Percentiles rank a stretch among this genome's conserved stretches.
Conservation (phyloP, 2,113 vertebrate genomes). For the Sciurus niger region DNA sequence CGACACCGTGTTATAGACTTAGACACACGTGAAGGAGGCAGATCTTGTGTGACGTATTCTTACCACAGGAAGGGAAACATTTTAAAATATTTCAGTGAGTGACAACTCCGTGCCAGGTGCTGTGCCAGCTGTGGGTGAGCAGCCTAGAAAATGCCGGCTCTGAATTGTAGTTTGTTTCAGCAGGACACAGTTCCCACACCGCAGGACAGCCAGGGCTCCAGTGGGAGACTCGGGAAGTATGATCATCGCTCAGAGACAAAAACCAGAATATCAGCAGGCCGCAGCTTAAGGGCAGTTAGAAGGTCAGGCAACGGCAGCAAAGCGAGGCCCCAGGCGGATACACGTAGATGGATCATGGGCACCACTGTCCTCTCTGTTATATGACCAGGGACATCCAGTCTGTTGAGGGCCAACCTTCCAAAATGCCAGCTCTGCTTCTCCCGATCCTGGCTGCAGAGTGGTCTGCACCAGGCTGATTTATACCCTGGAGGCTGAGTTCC, state of each 20-base stretch:
- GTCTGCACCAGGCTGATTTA: background rate
- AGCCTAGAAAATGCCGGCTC: accelerated
- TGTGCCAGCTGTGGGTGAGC: accelerated
- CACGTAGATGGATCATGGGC: no score
- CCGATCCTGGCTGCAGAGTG: no score
- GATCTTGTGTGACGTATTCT: background rate
- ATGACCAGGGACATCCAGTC: no score
- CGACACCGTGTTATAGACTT: background rate
- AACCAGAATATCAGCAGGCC: background rate
- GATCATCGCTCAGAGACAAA: background rate
- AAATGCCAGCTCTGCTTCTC: background rate
- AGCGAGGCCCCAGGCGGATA: background rate
- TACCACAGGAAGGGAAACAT: no score
- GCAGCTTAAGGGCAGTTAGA: background rate
- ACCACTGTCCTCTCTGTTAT: no score
- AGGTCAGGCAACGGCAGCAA: background rate
- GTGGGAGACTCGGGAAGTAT: background rate
- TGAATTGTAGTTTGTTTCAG: background rate
- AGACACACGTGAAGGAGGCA: no score
- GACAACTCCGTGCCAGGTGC: no score
- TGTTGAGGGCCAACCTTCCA: no score
- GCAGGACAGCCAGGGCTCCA: accelerated
- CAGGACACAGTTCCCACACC: no score
- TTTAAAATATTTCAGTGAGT: no score
- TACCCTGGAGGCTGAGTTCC: background rate